phyloP scores from a whole-genome alignment of 2,888 invertebrate species.

The Pherbina coryleti region DNA sequence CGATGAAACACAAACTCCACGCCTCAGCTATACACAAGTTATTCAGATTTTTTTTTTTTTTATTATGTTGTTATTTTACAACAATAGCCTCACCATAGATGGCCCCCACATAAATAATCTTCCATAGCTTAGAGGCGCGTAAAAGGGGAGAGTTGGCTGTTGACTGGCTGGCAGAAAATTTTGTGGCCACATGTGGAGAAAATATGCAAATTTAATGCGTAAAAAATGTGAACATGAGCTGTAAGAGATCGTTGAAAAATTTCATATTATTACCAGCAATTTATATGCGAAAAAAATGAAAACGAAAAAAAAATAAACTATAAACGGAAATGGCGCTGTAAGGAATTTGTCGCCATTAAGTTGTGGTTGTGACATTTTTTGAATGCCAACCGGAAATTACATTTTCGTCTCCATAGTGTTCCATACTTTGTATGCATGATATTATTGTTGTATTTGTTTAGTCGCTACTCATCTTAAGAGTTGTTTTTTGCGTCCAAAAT shows the following conservation, averaged over 20 bases:
- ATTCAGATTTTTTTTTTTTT: not conserved
- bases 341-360: slow-evolving; percentile 45
- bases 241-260: slow-evolving; percentile 30
- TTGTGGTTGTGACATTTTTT: slow-evolving; percentile 36
- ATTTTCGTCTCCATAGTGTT: slow-evolving; percentile 7
- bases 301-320: slow-evolving; percentile 28
- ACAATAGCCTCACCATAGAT: not conserved
- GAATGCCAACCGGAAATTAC: slow-evolving; percentile 25
- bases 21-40: not conserved
- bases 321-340: slow-evolving; percentile 42
- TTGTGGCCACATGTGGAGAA: slow-evolving; percentile 7
- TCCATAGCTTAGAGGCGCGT: too few species aligned
- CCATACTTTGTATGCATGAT: not conserved
- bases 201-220: slow-evolving; percentile 39
- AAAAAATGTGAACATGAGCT: slow-evolving; percentile 38
- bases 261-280: slow-evolving; percentile 46
- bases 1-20: not conserved
- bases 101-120: not conserved
- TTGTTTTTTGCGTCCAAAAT: too few species aligned
- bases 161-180: not conserved
- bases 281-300: slow-evolving; percentile 42
- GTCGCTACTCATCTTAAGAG: not conserved
- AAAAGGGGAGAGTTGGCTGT: not conserved
- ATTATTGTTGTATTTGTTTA: not conserved
- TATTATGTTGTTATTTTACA: not conserved